Base-by-base conservation (phyloP, 2,888 invertebrate species). In the Amiota communis region DNA sequence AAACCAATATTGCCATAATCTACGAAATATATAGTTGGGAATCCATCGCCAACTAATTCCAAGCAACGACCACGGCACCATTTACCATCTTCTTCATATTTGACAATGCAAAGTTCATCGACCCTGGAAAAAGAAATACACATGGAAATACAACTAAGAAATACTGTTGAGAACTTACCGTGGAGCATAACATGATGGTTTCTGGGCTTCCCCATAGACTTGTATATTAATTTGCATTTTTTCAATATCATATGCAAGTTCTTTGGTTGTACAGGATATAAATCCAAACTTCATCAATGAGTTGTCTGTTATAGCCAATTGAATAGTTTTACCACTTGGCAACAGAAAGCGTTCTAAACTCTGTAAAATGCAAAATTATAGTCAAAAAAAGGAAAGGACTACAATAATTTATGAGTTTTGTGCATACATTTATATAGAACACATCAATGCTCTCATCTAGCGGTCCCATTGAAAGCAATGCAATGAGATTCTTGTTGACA, bases 51-150 rank as follows among this genome's bases (percentile, higher is more conserved):
- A 1, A 88, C 86, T 15, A 83, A 76, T 74, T 90, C 89, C 70
- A 89, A 64, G 70, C 87, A 88, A 56, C 83, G 65, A 0, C 88
- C 89, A 2, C 90, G 87, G 77, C 87, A 87, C 90, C 90, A 90
- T 10, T 81, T 81, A 6, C 79, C 81, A 20, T 84, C 81, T 11
- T 76, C 75, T 64, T 74, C 77, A 59, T 87, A 87, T 49, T 87
- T 84, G 8, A 87, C 89, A 48, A 90, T 78, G 71, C 90, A 90
- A 11, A 89, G 75, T 72, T 87, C 83, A 36, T 81, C 71, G 51
- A 78, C 74, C 57, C 89, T 89, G 67, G 8, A 48, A 67, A 15
- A n/a, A 67, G 1, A 51, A 17, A 63, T 4, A 13, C 11, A 1
- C 46, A 13, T 64, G 11, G 15, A 57, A 51, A 23, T 11, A 4